These are phyloP conservation scores for Papilio gigon DNA, from an alignment of 2,888 invertebrate genomes.

Conservation along the genomic window DNA sequence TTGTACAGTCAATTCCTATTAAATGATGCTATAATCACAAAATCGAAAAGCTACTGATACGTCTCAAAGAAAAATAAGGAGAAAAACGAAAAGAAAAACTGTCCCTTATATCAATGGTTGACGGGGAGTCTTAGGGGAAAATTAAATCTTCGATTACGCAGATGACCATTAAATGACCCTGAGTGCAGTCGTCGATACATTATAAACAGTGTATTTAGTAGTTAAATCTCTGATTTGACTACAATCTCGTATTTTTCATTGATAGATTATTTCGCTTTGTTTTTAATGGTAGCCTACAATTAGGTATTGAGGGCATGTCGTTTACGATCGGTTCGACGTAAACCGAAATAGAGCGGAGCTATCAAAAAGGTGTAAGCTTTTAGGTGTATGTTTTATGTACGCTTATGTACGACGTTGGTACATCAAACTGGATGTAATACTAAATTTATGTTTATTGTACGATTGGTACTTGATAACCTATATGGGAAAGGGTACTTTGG, in stretches of 20 bases:
- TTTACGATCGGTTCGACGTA: slow-evolving; percentile 57
- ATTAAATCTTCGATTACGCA: too few species aligned
- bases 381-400: slow-evolving; percentile 24
- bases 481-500: neutral
- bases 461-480: neutral
- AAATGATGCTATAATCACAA: too few species aligned
- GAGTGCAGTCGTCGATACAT: too few species aligned
- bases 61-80: too few species aligned
- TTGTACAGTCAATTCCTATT: too few species aligned
- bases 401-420: slow-evolving; percentile 10
- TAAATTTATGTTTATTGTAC: neutral
- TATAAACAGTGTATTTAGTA: too few species aligned
- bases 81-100: too few species aligned
- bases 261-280: slow-evolving; percentile 21
- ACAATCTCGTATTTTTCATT: slow-evolving; percentile 9
- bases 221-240: neutral
- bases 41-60: too few species aligned
- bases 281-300: slow-evolving; percentile 21
- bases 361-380: slow-evolving; percentile 46
- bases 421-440: neutral
- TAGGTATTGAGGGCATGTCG: slow-evolving; percentile 52
- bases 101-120: too few species aligned
- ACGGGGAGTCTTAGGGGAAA: too few species aligned
- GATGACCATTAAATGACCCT: too few species aligned
- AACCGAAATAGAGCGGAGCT: slow-evolving; percentile 51